Evolutionary conservation across 1,140 invertebrate genomes (phyloP).

Genomic region (Venustaconcha ellipsiformis): DNA sequence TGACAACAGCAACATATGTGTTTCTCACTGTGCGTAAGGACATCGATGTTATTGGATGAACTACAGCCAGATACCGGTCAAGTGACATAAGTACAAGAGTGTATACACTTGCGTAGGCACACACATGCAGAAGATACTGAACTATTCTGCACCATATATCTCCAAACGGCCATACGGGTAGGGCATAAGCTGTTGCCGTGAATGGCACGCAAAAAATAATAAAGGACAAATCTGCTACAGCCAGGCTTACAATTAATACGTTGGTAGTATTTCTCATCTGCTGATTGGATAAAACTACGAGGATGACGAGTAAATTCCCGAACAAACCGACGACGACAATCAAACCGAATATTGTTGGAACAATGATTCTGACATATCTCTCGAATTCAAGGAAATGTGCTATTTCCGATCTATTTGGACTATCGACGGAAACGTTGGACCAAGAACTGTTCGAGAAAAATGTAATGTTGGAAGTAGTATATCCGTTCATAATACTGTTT

Average conservation of each 20-base stretch:
- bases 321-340: constrained; percentile 89
- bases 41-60: constrained; percentile 93
- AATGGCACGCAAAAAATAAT: constrained; percentile 94
- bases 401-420: no score
- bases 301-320: constrained; percentile 89
- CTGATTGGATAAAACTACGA: constrained; percentile 86
- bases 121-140: constrained; percentile 80
- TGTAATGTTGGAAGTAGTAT: no score
- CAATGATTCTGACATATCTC: constrained; percentile 64
- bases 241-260: constrained; percentile 87
- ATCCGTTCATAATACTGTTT: no score
- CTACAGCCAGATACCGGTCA: constrained; percentile 94
- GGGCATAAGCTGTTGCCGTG: constrained; percentile 68
- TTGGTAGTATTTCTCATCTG: constrained; percentile 95
- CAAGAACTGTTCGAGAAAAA: no score
- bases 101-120: constrained; percentile 93
- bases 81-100: constrained; percentile 95
- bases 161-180: constrained; percentile 86
- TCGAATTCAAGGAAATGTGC: constrained; percentile 35
- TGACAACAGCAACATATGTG: constrained; percentile 77
- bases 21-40: constrained; percentile 87
- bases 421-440: no score
- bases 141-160: constrained; percentile 91
- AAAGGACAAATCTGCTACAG: constrained; percentile 90
- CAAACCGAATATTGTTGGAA: constrained; percentile 88